Evolutionary conservation across 2,797 vertebrate species (phyloP), one percentile per base, ranked within the genome.

Genomic region (Okamejei kenojei): DNA sequence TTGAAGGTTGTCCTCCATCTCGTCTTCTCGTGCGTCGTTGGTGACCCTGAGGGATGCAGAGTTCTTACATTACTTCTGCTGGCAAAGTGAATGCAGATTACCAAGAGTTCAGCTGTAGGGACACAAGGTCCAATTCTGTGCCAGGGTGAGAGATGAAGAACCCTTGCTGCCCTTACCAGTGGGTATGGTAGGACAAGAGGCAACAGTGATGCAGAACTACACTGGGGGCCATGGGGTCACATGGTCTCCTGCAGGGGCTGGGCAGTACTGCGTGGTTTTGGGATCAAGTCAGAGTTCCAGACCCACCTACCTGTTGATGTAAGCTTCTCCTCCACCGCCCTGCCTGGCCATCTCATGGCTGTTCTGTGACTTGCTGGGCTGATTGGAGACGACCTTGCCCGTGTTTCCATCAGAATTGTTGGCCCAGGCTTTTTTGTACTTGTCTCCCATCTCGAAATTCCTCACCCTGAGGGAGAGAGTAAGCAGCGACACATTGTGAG

Each of bases 1-100:
- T 0, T 95, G 95, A 94, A 99, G 96, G 94, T 99, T 99, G 19
- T 99, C 98, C 94, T 99, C 98, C 98, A 99, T 99, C 96, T 99
- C 99, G 93, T 99, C 98, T 95, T 99, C 99, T 63, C 98, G 97
- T 1, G 97, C 98, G 93, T 99, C 99, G 93, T 99, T 97, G 45
- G 98, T 99, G 96, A 99, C 94, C 94, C 99, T 99, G 95, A 21
- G 79, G 95, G 15, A 76, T 35, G 77, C n/a, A 29, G 32, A 54
- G 65, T 84, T 92, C 38, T 80, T 58, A 45, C 15, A 63, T 35
- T 88, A 88, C 8, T 88, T 6, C 17, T 19, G 1, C 0, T 35
- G 61, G 29, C 13, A 13, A 29, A 65, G 29, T 84, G 81, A 65
- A 68, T 68, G 84, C n/a, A 19, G 13, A 78, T 78, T 35, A 15